Percentiles rank a stretch among this genome's conserved stretches.
phyloP scores from a whole-genome alignment of 2,113 vertebrate genomes.

The Pelecanoides urinatrix region DNA sequence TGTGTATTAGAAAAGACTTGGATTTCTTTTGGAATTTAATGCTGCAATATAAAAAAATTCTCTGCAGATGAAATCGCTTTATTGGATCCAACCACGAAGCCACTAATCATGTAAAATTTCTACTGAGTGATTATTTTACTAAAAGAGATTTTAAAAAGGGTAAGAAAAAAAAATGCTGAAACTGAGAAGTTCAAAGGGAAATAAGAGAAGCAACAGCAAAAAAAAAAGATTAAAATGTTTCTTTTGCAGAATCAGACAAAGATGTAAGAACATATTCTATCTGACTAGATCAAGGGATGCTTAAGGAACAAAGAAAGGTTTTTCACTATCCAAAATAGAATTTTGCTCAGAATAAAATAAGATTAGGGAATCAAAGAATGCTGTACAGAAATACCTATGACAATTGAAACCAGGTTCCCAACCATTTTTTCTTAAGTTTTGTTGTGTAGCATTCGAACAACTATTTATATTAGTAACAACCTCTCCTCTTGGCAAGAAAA shows the following conservation, averaged over 20 bases:
- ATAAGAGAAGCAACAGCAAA: background rate
- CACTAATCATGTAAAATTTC: conserved; percentile 48
- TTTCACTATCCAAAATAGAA: background rate
- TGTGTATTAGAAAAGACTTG: background rate
- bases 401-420: conserved; percentile 47
- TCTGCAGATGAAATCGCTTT: conserved; percentile 45
- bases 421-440: background rate
- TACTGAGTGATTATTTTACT: conserved; percentile 29
- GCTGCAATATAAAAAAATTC: conserved; percentile 49
- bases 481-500: background rate
- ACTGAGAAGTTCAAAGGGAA: conserved; percentile 21
- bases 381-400: background rate
- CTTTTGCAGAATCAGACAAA: background rate
- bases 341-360: conserved; percentile 35
- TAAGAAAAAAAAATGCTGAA: conserved; percentile 37
- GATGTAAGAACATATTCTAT: conserved; percentile 1
- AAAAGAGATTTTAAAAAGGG: conserved; percentile 24
- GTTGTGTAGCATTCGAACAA: background rate
- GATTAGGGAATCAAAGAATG: conserved; percentile 47
- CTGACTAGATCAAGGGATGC: conserved; percentile 6
- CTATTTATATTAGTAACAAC: conserved; percentile 42
- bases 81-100: conserved; percentile 36
- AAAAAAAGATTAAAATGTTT: background rate
- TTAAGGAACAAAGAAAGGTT: conserved; percentile 50
- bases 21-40: conserved; percentile 50